Conservation (phyloP, 2,113 vertebrate genomes). For the Perognathus longimembris region DNA sequence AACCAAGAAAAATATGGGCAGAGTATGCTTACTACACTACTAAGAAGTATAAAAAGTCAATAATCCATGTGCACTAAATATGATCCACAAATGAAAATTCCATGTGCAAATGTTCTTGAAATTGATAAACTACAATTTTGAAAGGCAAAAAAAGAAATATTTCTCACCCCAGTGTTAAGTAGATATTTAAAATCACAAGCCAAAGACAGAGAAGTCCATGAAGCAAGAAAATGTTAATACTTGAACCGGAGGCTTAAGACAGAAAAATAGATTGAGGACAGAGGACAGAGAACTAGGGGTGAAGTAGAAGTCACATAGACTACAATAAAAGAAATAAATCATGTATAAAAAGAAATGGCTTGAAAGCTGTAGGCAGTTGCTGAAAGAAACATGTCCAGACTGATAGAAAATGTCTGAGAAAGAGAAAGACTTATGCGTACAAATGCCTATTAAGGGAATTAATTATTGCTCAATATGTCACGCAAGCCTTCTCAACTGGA, state of each 20-base stretch:
- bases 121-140: no score
- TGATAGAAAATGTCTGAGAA: constrained; percentile 32
- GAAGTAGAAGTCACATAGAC: not conserved
- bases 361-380: not conserved
- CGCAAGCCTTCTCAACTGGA: not conserved
- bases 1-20: no score
- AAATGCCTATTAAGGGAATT: constrained; percentile 54
- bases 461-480: constrained; percentile 47
- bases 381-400: constrained; percentile 22
- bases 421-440: not conserved
- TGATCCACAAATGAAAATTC: no score
- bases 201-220: not conserved
- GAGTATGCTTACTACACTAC: no score
- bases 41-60: no score
- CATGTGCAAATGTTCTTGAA: no score
- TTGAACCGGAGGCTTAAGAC: not conserved
- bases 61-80: no score
- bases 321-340: not conserved
- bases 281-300: not conserved
- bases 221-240: not conserved
- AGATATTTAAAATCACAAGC: not conserved
- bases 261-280: not conserved
- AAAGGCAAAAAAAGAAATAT: no score
- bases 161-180: not conserved
- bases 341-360: not conserved